Evolutionary conservation across 35 echinoderm and acorn worm genomes (phyloP), one percentile per base, ranked within the genome.

Genomic region (Lytechinus pictus): DNA sequence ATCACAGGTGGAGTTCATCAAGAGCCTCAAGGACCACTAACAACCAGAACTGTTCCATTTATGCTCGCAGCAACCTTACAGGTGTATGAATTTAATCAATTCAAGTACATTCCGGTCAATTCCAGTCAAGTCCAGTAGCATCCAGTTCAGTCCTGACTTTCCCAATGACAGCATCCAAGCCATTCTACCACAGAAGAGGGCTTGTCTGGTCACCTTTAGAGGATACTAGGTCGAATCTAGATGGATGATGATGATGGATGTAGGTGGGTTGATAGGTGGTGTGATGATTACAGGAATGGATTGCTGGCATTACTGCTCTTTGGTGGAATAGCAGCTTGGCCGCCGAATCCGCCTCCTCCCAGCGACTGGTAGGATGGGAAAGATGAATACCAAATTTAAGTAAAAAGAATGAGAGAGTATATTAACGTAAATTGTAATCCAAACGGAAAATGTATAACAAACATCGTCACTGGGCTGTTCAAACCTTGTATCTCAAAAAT

Each of bases 281-380:
- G 28, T 21, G 10, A 90, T 87, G 21, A 11, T 24, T 93, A 93
- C 14, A 93, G 92, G 92, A 93, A 93, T 54, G 92, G 92, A 57
- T 93, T 93, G n/a, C 92, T 93, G 13, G 92, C n/a, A 27, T 93
- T 93, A 79, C 66, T 79, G 54, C 92, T 93, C 92, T 93, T 93
- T 93, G 92, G 92, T 93, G 92, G 92, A 28, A 93, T 8, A 9
- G 52, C 29, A 93, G 92, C 92, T 93, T 93, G 92, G 54, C 53
- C 92, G 21, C 28, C 28, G 4, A 33, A 33, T 10, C 92, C 92
- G 24, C 92, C 92, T 93, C 92, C 92, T 24, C 52, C 29, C 14
- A 51, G 88, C 88, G 52, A 14, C 29, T 52, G 3, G n/a, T 24
- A 44, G 14, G 52, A 52, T 8, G 27, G 9, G 12, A 54, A 7